Evolutionary conservation across 2,888 invertebrate species (phyloP), one percentile per base, ranked within the genome.

Genomic region (Cryptocephalus primarius): DNA sequence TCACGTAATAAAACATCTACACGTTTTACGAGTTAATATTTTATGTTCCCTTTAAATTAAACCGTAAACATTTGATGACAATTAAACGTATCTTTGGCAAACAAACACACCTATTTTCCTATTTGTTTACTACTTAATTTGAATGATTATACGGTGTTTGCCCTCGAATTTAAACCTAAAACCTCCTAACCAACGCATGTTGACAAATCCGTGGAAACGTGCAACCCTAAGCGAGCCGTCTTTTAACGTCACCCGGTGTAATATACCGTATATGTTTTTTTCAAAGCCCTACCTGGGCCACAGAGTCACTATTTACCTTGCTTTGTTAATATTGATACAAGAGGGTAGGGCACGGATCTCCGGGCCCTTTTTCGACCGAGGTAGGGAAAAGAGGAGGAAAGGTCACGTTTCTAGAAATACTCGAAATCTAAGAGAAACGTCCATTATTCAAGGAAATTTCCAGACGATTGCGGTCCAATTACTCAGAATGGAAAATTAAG

Each of bases 41-140:
- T 22, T 22, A 22, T 22, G 22, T 22, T 22, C 22, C 3, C 6
- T 22, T 22, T 22, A 22, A 22, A 22, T 22, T 6, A 22, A 22
- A 22, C 3, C 3, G 22, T 22, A 22, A 22, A 22, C 22, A 22
- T 22, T 22, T 22, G 22, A 4, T 2, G 6, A 32, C 39, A 13
- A 43, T 39, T 44, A 44, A 46, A 46, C 36, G 41, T 42, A 42
- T 46, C 45, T 48, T 46, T 44, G 43, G 42, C 47, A 50, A 48
- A 52, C 49, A 52, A 48, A 49, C 52, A 48, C 52, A 42, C 52
- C 52, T 46, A 42, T 34, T 36, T 50, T 50, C 40, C 40, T 48
- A 41, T 52, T 52, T 52, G 47, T 50, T 52, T 45, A 50, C 50
- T 48, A 50, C 49, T 52, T 52, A 47, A 52, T 52, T 49, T 22